Evolutionary conservation across 2,888 invertebrate genomes (phyloP), one percentile per base, ranked within the genome.

Genomic region (Metacarcinus magister): DNA sequence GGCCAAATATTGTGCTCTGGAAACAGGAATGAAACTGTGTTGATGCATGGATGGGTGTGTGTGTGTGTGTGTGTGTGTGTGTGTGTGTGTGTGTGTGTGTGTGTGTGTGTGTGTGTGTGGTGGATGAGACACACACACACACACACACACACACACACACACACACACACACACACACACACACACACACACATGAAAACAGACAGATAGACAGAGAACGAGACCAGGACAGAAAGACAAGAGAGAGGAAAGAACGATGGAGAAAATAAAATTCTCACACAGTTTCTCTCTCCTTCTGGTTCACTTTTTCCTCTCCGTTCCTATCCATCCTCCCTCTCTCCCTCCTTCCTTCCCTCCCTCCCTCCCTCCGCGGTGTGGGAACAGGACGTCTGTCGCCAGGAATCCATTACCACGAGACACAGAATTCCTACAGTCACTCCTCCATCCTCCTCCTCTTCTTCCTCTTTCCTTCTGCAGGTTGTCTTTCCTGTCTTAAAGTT

Each of bases 351-450:
- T 28, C 82, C 3, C 28, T 28, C 28, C 5, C 28, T 67, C 67
- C 67, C 19, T 54, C 75, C 28, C 28, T 82, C 82, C 5, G 8
- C 19, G 28, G 94, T 90, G 94, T 94, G 94, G 94, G 94, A 94
- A 94, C 48, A n/a, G 54, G 28, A 46, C 94, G 94, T 54, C 89
- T 94, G 94, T 82, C 82, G 82, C 46, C 48, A 28, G 43, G 54
- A 28, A 48, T 94, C 94, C 94, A 94, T 94, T 94, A 94, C 46
- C 54, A 90, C 94, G 89, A 28, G 48, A 94, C 43, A 93, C 75
- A 48, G 90, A 44, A 89, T 94, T 89, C 48, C 94, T 54, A 60
- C 82, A 82, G 82, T 82, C 82, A 82, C 82, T 82, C 82, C 67
- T 67, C n/a, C 23, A 67, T 67, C 67, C 67, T n/a, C 67, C 32